phyloP scores from a whole-genome alignment of 1,140 invertebrate species.

The Aphelenchoides fujianensis region DNA sequence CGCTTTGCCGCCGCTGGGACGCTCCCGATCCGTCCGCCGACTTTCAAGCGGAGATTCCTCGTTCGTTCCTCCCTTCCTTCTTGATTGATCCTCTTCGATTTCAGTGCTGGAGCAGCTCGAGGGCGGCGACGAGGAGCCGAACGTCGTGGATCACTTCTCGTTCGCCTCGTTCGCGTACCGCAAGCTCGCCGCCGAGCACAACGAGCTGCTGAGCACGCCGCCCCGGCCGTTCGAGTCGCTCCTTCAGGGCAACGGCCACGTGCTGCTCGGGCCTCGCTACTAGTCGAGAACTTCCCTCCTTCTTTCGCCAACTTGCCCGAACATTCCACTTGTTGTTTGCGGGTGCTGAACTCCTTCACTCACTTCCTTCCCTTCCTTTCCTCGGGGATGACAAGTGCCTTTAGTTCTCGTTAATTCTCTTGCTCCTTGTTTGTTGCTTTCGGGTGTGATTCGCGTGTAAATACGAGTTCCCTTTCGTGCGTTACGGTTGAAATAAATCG shows the following conservation, averaged over 20 bases:
- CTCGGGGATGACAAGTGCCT: no score
- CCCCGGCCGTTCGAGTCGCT: conserved; percentile 34
- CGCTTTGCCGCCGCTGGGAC: conserved; percentile 43
- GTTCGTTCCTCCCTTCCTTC: not conserved
- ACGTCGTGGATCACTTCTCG: conserved; percentile 33
- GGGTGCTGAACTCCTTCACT: no score
- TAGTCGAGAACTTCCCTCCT: no score
- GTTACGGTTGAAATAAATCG: conserved; percentile 15
- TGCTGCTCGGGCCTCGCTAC: conserved; percentile 6
- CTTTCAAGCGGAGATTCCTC: conserved; percentile 3
- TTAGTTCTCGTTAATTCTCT: no score
- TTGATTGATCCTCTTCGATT: conserved; percentile 17
- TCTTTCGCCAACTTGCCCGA: no score
- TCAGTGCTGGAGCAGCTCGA: conserved; percentile 20
- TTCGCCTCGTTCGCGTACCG: conserved; percentile 43
- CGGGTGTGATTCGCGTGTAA: not conserved
- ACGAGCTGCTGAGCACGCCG: conserved; percentile 39
- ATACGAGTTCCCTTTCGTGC: conserved; percentile 8
- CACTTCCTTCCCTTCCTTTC: no score
- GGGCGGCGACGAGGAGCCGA: conserved; percentile 29
- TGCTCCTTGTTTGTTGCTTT: not conserved
- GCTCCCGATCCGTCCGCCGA: conserved; percentile 5
- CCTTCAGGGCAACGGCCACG: conserved; percentile 36
- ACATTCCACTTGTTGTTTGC: no score
- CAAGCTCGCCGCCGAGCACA: conserved; percentile 32